These are phyloP conservation scores for Carcina quercana DNA, from an alignment of 2,888 invertebrate species.

Conservation along the genomic window DNA sequence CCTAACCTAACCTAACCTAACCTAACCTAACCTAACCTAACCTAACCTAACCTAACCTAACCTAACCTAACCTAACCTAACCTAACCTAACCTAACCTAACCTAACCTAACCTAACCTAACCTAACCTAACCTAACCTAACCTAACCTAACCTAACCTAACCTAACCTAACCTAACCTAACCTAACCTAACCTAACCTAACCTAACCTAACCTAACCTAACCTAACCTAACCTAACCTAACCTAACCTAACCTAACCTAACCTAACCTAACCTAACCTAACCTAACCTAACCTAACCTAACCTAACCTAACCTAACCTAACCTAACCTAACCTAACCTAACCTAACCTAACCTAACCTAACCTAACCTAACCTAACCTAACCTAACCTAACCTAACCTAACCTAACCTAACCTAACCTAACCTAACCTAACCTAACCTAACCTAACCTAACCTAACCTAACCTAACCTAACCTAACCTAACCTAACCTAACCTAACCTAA, in stretches of 20 bases:
- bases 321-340: constrained; percentile 18
- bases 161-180: constrained; percentile 13
- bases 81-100: constrained; percentile 12
- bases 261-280: constrained; percentile 20
- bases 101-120: constrained; percentile 16
- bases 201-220: constrained; percentile 16
- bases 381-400: constrained; percentile 16
- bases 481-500: constrained; percentile 7
- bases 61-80: constrained; percentile 16
- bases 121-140: constrained; percentile 16
- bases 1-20: constrained; percentile 11
- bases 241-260: constrained; percentile 17
- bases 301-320: constrained; percentile 18
- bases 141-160: constrained; percentile 13
- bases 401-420: constrained; percentile 14
- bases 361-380: constrained; percentile 18
- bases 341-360: constrained; percentile 18
- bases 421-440: constrained; percentile 7
- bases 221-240: constrained; percentile 16
- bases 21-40: constrained; percentile 14
- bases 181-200: constrained; percentile 15
- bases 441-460: constrained; percentile 15
- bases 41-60: constrained; percentile 13
- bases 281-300: constrained; percentile 20
- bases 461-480: constrained; percentile 15